Percentiles rank a stretch among this genome's conserved stretches.
phyloP scores from a whole-genome alignment of 2,888 invertebrate species.

The Slavum lentiscoides region DNA sequence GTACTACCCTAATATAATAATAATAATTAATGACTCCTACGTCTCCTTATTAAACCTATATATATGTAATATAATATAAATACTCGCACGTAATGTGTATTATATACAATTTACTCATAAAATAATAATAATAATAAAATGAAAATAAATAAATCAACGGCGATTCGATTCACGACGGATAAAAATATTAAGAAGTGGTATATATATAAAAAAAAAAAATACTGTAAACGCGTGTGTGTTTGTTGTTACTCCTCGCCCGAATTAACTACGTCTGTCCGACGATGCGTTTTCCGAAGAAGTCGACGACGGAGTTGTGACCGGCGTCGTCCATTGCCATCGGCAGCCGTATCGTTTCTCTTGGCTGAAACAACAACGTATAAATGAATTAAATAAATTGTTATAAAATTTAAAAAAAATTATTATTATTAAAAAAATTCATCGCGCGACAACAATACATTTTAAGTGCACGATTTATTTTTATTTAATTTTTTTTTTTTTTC shows the following conservation, averaged over 20 bases:
- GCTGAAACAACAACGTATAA: slow-evolving; percentile 61
- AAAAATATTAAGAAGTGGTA: background rate
- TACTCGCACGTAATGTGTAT: background rate
- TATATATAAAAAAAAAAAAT: slow-evolving; percentile 22
- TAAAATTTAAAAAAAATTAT: no score
- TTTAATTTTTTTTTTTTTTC: no score
- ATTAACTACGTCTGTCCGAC: background rate
- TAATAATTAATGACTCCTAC: background rate
- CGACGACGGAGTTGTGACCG: slow-evolving; percentile 60
- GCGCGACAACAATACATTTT: no score
- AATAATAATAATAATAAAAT: background rate
- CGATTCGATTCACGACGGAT: background rate
- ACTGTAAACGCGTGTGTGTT: background rate
- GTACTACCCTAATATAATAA: background rate
- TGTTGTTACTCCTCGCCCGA: background rate
- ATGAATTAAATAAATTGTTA: no score
- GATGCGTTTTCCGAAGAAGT: background rate
- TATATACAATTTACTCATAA: background rate
- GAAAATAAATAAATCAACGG: background rate
- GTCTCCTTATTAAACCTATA: background rate
- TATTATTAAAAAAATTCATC: no score
- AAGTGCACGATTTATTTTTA: no score
- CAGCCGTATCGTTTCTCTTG: slow-evolving; percentile 66
- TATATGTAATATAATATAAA: no score
- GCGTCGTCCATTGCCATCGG: slow-evolving; percentile 69